Evolutionary conservation across 2,113 vertebrate genomes (phyloP).

Genomic region (Triplophysa siluroides): DNA sequence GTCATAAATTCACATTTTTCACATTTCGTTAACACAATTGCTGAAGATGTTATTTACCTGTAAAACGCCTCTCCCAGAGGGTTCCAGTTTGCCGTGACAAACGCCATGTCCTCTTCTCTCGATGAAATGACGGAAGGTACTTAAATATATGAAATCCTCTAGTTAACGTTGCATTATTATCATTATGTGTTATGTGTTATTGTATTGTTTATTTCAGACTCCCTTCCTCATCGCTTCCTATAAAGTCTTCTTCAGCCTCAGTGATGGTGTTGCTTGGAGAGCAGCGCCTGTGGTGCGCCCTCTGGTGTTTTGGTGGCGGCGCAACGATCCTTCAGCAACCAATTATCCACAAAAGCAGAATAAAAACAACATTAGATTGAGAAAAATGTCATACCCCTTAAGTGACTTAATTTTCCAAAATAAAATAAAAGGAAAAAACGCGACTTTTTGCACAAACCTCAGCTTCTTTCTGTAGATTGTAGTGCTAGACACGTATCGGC

Average conservation of each 20-base stretch:
- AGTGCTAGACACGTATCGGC: too few species aligned
- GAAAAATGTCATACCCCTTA: too few species aligned
- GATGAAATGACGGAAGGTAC: neutral
- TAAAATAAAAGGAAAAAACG: too few species aligned
- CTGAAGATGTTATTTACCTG: conserved; percentile 51
- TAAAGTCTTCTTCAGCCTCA: conserved; percentile 8
- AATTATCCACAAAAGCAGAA: too few species aligned
- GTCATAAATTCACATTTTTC: neutral
- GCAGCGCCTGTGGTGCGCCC: neutral
- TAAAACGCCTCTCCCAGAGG: conserved; percentile 61
- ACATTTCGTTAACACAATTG: neutral
- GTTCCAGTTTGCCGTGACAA: conserved; percentile 64
- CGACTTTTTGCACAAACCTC: too few species aligned
- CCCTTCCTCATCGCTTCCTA: conserved; percentile 1
- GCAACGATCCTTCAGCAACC: too few species aligned
- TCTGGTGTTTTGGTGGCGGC: neutral
- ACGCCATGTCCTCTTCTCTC: conserved; percentile 49
- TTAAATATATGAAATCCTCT: neutral
- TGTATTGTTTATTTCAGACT: conserved; percentile 12
- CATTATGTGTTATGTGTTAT: neutral
- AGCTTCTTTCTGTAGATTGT: too few species aligned
- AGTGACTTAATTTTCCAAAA: too few species aligned
- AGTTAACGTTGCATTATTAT: neutral
- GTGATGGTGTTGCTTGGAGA: neutral
- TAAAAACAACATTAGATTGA: too few species aligned